Evolutionary conservation across 2,888 invertebrate species (phyloP), one percentile per base, ranked within the genome.

Genomic region (Drosophila trichaetosa): DNA sequence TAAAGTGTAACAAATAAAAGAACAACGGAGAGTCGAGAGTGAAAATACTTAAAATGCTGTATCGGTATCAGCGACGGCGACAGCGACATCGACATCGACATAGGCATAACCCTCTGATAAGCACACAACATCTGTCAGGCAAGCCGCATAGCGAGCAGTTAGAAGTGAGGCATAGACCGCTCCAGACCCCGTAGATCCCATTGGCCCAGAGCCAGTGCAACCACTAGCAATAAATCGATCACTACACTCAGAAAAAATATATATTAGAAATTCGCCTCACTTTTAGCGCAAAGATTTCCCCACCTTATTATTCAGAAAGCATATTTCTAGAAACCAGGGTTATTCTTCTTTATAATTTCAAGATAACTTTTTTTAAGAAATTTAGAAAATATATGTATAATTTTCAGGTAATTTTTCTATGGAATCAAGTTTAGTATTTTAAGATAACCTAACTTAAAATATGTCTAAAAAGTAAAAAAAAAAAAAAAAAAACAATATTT

Each of bases 71-170:
- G 83, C 73, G 31, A 46, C 18, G 40, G 46, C 65, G 42, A 77
- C 36, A 7, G 21, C 21, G 42, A 21, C 42, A 21, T 11, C 11
- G 40, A 78, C 59, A 73, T 59, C 24, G 40, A 78, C 59, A 73
- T 59, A n/a, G 13, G 5, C n/a, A 36, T 27, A 33, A 24, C 27
- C 54, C 57, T 16, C 49, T 61, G 86, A 84, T 84, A 84, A 84
- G 88, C 80, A 51, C 73, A 40, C 38, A 78, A 84, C 83, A 84
- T 84, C 83, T 84, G 86, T 77, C 77, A 79, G 77, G 81, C 79
- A 80, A 76, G 74, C 88, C 88, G 83, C 79, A 77, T 74, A 73
- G 81, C 79, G 72, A 83, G 74, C 72, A 60, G 42, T 21, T 21
- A 16, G 21, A 16, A n/a, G 56, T 36, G 4, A 13, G 27, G n/a